phyloP scores from a whole-genome alignment of 2,113 vertebrate species.

The Sapayoa aenigma region DNA sequence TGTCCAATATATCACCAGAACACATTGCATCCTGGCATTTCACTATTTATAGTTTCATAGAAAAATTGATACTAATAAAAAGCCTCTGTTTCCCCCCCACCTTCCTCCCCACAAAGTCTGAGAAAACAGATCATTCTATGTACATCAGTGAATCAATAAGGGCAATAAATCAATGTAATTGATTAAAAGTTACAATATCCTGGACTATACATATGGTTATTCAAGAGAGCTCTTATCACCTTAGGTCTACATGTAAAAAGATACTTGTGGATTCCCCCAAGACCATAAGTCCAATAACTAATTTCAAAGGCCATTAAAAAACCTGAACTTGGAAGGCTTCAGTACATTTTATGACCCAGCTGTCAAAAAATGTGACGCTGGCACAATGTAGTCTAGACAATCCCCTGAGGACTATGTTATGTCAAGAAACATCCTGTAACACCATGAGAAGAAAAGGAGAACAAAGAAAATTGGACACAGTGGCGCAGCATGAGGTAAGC shows the following conservation, averaged over 20 bases:
- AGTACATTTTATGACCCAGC: not conserved
- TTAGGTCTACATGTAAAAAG: not conserved
- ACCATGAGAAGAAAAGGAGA: not conserved
- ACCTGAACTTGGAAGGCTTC: not conserved
- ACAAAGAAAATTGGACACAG: not conserved
- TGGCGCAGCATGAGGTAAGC: too few relatives aligned
- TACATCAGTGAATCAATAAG: conserved; percentile 45
- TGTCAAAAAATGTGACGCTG: not conserved
- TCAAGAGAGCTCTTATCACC: not conserved
- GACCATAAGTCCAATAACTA: not conserved
- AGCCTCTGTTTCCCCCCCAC: not conserved
- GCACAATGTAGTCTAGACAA: not conserved
- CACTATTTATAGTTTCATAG: conserved; percentile 61
- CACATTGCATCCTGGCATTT: conserved; percentile 43
- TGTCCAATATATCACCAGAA: conserved; percentile 58
- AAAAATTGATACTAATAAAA: conserved; percentile 75
- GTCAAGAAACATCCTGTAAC: not conserved
- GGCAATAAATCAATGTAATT: conserved; percentile 62
- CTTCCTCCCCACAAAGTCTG: conserved; percentile 4
- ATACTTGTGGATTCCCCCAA: not conserved
- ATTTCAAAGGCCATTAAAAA: conserved; percentile 2
- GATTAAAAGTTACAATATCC: conserved; percentile 53
- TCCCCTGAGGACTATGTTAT: not conserved
- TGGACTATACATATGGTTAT: not conserved
- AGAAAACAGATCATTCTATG: conserved; percentile 58